A percentile compares a stretch with the other conserved stretches of the same genome.
Evolutionary conservation across 2,888 invertebrate genomes (phyloP).

Genomic region (Podabrus alpinus): DNA sequence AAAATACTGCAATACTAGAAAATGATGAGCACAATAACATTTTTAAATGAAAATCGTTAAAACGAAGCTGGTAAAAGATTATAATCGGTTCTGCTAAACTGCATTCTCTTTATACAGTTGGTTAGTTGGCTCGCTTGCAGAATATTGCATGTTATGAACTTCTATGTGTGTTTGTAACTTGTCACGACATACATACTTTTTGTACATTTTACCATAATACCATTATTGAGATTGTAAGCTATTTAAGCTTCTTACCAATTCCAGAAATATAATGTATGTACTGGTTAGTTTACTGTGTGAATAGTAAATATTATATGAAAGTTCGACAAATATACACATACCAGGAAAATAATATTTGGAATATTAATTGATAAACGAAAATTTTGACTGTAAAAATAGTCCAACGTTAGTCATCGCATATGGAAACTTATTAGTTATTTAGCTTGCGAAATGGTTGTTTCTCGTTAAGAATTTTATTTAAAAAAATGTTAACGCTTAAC

Average conservation of each 20-base stretch:
- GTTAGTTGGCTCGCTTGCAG: slow-evolving; percentile 32
- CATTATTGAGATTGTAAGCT: slow-evolving; percentile 21
- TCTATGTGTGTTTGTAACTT: slow-evolving; percentile 32
- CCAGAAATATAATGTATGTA: not conserved
- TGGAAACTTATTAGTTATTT: too few relatives aligned
- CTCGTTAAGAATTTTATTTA: too few relatives aligned
- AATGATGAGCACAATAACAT: not conserved
- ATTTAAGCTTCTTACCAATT: slow-evolving; percentile 22
- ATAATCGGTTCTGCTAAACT: slow-evolving; percentile 18
- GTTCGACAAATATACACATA: not conserved
- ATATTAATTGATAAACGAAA: not conserved
- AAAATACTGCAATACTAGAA: not conserved
- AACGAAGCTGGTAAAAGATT: slow-evolving; percentile 6
- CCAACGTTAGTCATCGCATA: too few relatives aligned
- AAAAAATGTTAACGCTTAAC: too few relatives aligned
- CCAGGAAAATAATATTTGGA: not conserved
- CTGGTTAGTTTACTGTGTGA: not conserved
- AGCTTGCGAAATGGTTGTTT: too few relatives aligned
- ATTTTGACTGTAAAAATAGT: not conserved
- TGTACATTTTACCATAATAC: slow-evolving; percentile 26
- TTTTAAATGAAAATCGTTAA: not conserved
- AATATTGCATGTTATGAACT: slow-evolving; percentile 35
- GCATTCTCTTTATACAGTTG: slow-evolving; percentile 22
- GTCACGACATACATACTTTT: slow-evolving; percentile 29
- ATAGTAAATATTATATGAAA: not conserved